A percentile compares a stretch with the other conserved stretches of the same genome.
Conservation (phyloP, 2,113 vertebrate genomes). For the Callipepla californica region DNA sequence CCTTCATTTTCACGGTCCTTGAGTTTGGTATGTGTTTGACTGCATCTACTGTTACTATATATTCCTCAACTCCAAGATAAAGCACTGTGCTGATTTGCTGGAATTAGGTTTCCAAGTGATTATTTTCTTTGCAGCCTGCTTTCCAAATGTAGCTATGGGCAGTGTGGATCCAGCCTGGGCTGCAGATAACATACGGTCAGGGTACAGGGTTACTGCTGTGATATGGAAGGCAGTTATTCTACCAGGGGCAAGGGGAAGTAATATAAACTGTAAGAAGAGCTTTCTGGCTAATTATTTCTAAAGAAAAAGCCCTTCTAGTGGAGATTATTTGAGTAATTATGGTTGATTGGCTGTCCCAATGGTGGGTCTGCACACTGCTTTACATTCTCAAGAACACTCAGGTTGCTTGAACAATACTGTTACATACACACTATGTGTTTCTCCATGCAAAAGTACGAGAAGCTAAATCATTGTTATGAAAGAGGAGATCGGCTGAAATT, state of each 20-base stretch:
- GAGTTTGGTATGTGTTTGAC: not conserved
- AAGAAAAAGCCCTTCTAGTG: not conserved
- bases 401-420: not conserved
- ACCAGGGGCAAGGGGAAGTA: rapidly evolving
- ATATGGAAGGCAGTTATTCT: not conserved
- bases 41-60: not conserved
- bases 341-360: not conserved
- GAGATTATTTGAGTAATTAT: not conserved
- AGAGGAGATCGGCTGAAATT: not conserved
- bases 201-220: not conserved
- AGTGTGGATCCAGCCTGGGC: not conserved
- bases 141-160: not conserved
- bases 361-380: not conserved
- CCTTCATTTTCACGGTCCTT: not conserved
- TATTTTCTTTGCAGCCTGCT: not conserved
- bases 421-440: not conserved
- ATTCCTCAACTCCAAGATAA: not conserved
- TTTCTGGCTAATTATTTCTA: not conserved
- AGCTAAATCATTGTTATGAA: not conserved
- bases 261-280: not conserved
- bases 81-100: not conserved
- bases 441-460: not conserved
- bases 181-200: not conserved
- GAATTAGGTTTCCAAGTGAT: not conserved
- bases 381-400: not conserved